Evolutionary conservation across 2,113 vertebrate species (phyloP).

Genomic region (Pyrgilauda ruficollis): DNA sequence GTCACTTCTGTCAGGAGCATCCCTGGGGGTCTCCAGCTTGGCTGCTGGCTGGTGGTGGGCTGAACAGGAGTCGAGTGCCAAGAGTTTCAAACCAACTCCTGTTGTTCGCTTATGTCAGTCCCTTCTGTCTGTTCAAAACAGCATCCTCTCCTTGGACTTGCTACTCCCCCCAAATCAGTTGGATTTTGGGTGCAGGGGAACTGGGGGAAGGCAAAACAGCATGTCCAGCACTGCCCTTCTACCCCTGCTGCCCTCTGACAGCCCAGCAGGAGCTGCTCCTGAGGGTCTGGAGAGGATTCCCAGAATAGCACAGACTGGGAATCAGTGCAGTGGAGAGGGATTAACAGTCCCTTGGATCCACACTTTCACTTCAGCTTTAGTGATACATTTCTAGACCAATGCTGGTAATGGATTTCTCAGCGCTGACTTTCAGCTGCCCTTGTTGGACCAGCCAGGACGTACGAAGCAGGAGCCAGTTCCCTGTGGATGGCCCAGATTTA

Average conservation of each 20-base stretch:
- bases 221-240: not conserved
- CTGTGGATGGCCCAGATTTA: conserved; percentile 30
- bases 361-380: not conserved
- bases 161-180: fast-evolving
- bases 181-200: not conserved
- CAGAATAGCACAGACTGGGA: not conserved
- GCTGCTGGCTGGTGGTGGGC: not conserved
- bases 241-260: not conserved
- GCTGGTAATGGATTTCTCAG: not conserved
- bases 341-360: not conserved
- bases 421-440: conserved; percentile 44
- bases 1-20: not conserved
- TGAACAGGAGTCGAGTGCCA: not conserved
- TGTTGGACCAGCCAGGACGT: not conserved
- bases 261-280: fast-evolving
- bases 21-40: not conserved
- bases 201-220: not conserved
- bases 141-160: not conserved
- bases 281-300: not conserved
- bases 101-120: not conserved
- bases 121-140: not conserved
- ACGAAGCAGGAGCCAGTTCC: conserved; percentile 31
- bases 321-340: not conserved
- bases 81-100: not conserved
- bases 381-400: not conserved